Evolutionary conservation across 1,140 invertebrate species (phyloP).

Genomic region (Drosophila guanche): DNA sequence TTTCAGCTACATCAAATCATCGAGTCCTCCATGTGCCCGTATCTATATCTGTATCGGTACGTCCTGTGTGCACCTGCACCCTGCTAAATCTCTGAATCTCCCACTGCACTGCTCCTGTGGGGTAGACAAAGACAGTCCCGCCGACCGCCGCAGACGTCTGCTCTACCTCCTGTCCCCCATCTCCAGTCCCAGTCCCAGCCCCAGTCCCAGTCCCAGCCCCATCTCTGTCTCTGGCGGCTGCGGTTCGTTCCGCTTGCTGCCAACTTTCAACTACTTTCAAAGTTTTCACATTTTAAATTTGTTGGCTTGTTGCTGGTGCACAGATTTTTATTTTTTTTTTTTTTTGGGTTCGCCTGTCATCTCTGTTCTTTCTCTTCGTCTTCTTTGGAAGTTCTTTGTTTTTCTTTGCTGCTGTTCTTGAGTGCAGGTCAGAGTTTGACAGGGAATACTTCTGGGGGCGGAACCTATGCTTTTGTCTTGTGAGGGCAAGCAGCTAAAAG

Average conservation of each 20-base stretch:
- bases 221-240: conserved; percentile 52
- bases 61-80: conserved; percentile 59
- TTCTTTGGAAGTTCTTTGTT: conserved; percentile 32
- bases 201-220: conserved; percentile 43
- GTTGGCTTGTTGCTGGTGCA: conserved; percentile 60
- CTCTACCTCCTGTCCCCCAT: conserved; percentile 15
- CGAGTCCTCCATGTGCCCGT: conserved; percentile 55
- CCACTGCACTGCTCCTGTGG: background rate
- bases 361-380: background rate
- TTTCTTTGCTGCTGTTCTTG: conserved; percentile 31
- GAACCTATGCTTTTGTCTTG: background rate
- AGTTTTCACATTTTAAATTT: conserved; percentile 80
- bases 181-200: background rate
- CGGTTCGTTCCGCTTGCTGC: conserved; percentile 63
- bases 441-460: background rate
- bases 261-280: conserved; percentile 63
- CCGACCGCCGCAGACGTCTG: too few species aligned
- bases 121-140: conserved; percentile 54
- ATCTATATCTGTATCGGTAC: conserved; percentile 28
- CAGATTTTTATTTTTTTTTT: too few species aligned
- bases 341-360: conserved; percentile 15
- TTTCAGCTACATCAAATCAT: conserved; percentile 61
- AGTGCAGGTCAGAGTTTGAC: conserved; percentile 14
- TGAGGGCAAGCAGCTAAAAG: too few species aligned
- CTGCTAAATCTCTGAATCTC: background rate